Conservation (phyloP, 2,797 vertebrate species). For the Gambelia wislizenii region DNA sequence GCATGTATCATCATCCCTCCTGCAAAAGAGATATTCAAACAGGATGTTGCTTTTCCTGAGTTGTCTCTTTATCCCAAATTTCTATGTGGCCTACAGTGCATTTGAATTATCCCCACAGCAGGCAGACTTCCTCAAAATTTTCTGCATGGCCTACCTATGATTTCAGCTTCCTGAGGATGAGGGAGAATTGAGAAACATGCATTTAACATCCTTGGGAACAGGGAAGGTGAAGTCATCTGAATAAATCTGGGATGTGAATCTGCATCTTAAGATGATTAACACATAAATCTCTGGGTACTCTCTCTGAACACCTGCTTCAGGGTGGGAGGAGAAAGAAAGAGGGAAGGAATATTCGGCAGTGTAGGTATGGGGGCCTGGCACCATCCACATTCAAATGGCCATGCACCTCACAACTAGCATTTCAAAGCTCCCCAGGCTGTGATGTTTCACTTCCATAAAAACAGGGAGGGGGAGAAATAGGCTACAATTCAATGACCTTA, state of each 20-base stretch:
- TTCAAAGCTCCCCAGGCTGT: conserved; percentile 50
- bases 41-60: conserved; percentile 3
- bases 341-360: conserved; percentile 36
- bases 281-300: conserved; percentile 13
- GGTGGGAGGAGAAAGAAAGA: conserved; percentile 24
- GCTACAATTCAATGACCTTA: conserved; percentile 15
- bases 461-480: not conserved
- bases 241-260: conserved; percentile 24
- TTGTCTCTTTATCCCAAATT: not conserved
- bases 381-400: conserved; percentile 42
- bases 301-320: conserved; percentile 12
- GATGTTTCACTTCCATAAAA: conserved; percentile 11
- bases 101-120: not conserved
- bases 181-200: not conserved
- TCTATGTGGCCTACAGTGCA: not conserved
- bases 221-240: not conserved
- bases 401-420: conserved; percentile 39
- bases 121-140: not conserved
- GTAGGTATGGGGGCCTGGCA: not conserved
- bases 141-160: not conserved
- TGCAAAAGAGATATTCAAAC: not conserved
- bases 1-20: not conserved
- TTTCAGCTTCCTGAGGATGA: conserved; percentile 4
- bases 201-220: conserved; percentile 6
- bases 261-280: conserved; percentile 21